Conservation (phyloP, 53 echinoderm and acorn worm genomes). For the Antedon mediterranea region DNA sequence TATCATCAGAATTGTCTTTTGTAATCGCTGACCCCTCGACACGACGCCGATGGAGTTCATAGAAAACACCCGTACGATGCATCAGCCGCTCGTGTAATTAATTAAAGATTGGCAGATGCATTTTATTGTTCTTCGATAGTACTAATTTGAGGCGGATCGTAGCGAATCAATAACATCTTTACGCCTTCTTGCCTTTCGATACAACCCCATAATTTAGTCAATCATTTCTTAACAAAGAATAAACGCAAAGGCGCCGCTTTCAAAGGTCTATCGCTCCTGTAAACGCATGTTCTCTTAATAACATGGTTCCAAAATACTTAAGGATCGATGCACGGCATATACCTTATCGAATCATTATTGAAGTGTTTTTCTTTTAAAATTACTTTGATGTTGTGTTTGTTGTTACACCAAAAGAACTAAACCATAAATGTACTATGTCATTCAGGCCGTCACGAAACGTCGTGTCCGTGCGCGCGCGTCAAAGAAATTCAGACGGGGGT, state of each 20-base stretch:
- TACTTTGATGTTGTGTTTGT: too few relatives aligned
- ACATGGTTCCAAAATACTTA: background rate
- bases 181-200: background rate
- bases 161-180: conserved; percentile 1
- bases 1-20: too few relatives aligned
- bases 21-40: too few relatives aligned
- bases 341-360: background rate
- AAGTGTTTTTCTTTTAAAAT: background rate
- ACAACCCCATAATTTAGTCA: background rate
- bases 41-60: too few relatives aligned
- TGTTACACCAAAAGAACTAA: too few relatives aligned
- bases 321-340: background rate
- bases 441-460: too few relatives aligned
- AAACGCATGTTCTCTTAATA: background rate
- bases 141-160: conserved; percentile 1
- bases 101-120: background rate
- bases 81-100: background rate
- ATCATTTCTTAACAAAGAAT: background rate
- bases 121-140: background rate
- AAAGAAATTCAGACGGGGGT: too few relatives aligned
- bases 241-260: background rate
- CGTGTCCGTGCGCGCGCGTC: too few relatives aligned
- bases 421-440: too few relatives aligned
- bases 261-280: background rate
- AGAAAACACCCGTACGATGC: background rate